A percentile compares a stretch with the other conserved stretches of the same genome.
These are phyloP conservation scores for Neoseiulus cucumeris DNA, from an alignment of 1,140 invertebrate genomes.

Conservation along the genomic window DNA sequence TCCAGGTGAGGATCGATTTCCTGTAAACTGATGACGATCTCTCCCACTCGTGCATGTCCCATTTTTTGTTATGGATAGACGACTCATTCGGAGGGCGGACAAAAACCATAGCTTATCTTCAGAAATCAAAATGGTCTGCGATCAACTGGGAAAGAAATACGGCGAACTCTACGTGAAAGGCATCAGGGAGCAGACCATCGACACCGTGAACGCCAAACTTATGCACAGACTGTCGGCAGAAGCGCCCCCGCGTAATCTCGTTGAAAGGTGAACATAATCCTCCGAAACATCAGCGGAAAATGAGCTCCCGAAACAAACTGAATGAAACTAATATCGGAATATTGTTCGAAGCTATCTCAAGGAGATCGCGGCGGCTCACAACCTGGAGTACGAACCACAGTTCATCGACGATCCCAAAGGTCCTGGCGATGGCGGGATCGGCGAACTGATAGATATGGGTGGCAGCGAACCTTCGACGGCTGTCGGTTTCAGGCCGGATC, in stretches of 20 bases:
- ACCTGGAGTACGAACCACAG: neutral
- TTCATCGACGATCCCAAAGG: neutral
- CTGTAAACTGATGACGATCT: too few relatives aligned
- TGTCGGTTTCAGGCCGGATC: neutral
- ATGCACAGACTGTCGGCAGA: slow-evolving; percentile 89
- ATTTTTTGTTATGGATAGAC: too few relatives aligned
- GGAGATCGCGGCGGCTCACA: neutral
- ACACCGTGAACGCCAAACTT: slow-evolving; percentile 77
- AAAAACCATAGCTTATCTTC: slow-evolving; percentile 27
- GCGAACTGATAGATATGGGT: neutral
- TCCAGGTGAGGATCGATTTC: neutral
- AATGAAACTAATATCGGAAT: neutral
- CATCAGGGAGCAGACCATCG: slow-evolving; percentile 50
- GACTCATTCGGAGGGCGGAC: too few relatives aligned
- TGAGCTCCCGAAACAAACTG: neutral
- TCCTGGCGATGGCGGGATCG: neutral
- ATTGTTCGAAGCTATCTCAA: slow-evolving; percentile 12
- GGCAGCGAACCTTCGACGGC: neutral
- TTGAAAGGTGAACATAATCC: slow-evolving; percentile 65
- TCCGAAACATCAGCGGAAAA: too few relatives aligned
- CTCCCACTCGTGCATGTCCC: too few relatives aligned
- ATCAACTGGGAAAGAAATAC: slow-evolving; percentile 76
- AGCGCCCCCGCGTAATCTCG: slow-evolving; percentile 80
- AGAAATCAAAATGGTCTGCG: slow-evolving; percentile 76
- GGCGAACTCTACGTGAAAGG: slow-evolving; percentile 75